Conservation (phyloP, 2,113 vertebrate species). For the Nothocercus julius region DNA sequence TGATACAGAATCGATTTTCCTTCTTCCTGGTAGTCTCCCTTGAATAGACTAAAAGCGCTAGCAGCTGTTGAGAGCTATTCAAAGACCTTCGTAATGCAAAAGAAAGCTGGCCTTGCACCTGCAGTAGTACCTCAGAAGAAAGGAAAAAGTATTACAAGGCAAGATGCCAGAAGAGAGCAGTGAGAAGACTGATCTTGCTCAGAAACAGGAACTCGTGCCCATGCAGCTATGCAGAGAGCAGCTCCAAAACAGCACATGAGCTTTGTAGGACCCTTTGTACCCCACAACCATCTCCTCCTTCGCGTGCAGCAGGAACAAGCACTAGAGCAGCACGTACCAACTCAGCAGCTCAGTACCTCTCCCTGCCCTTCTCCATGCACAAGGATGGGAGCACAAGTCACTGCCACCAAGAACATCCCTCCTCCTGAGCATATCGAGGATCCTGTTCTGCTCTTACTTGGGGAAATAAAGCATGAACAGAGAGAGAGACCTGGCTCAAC, state of each 20-base stretch:
- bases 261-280: no score
- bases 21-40: no score
- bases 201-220: no score
- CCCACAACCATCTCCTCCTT: background rate
- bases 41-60: no score
- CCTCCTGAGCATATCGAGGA: accelerated
- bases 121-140: background rate
- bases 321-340: background rate
- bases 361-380: background rate
- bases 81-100: background rate
- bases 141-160: background rate
- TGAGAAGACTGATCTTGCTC: background rate
- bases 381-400: background rate
- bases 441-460: background rate
- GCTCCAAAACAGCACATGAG: background rate
- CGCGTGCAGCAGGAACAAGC: background rate
- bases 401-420: background rate
- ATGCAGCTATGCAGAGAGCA: background rate
- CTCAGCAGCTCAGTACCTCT: background rate
- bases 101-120: background rate
- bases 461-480: background rate
- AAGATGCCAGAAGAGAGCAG: background rate
- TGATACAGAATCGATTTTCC: background rate
- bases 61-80: background rate
- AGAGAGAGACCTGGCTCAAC: background rate